Percentiles rank a stretch among this genome's conserved stretches.
Evolutionary conservation across 2,113 vertebrate genomes (phyloP).

Genomic region (Otis tarda): DNA sequence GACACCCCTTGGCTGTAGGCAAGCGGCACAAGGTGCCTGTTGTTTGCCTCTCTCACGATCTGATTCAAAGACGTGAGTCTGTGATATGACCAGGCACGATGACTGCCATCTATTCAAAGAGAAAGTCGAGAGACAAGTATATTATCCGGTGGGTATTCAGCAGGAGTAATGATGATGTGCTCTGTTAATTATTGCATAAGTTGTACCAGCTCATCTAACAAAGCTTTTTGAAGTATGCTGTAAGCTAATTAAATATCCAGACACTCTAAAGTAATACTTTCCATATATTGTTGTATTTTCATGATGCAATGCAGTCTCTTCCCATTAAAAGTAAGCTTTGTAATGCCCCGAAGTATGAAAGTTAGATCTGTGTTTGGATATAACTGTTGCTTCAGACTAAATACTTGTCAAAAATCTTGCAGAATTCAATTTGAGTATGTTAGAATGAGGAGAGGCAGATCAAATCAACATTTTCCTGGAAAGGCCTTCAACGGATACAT

Average conservation of each 20-base stretch:
- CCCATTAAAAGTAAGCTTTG: neutral
- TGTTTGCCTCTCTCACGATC: neutral
- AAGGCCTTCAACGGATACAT: neutral
- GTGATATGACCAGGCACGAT: accelerated
- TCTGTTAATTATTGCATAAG: neutral
- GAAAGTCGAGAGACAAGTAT: neutral
- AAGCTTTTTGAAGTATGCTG: neutral
- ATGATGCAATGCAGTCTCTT: neutral
- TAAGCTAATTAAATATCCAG: neutral
- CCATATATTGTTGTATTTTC: neutral
- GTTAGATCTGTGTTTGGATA: neutral
- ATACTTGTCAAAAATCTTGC: neutral
- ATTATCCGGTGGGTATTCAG: neutral
- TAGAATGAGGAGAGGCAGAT: neutral
- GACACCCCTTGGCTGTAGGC: neutral
- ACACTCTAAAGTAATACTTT: neutral
- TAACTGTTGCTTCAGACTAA: neutral
- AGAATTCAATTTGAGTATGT: neutral
- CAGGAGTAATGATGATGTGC: neutral
- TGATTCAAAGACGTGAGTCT: neutral
- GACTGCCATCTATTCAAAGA: neutral
- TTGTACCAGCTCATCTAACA: neutral
- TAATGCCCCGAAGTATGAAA: neutral
- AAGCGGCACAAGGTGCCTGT: neutral
- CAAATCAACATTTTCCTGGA: neutral